Percentiles rank a stretch among this genome's conserved stretches.
Evolutionary conservation across 2,113 vertebrate species (phyloP).

Genomic region (Thamnaconus septentrionalis): DNA sequence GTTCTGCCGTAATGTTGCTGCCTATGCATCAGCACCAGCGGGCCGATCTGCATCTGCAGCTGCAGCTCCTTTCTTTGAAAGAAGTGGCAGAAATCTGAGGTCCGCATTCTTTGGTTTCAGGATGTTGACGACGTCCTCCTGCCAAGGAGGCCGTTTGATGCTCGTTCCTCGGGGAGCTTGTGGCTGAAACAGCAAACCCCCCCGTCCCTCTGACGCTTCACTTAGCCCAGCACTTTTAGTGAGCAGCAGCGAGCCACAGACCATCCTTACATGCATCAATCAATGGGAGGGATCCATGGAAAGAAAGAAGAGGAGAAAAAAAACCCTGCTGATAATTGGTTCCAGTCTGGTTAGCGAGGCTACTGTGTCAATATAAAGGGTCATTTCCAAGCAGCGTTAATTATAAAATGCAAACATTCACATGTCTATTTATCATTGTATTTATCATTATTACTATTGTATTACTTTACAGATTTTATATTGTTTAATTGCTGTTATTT

Average conservation of each 20-base stretch:
- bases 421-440: too few species aligned
- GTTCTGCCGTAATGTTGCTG: constrained; percentile 52
- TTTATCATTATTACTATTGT: too few species aligned
- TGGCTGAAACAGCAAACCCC: constrained; percentile 58
- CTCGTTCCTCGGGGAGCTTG: constrained; percentile 49
- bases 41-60: constrained; percentile 55
- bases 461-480: too few species aligned
- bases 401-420: too few species aligned
- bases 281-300: constrained; percentile 43
- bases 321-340: constrained; percentile 41
- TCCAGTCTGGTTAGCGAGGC: constrained; percentile 26
- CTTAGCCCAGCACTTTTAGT: constrained; percentile 54
- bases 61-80: constrained; percentile 30
- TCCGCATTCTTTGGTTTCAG: constrained; percentile 63
- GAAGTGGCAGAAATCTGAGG: constrained; percentile 60
- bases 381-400: constrained; percentile 1
- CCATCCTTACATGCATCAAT: constrained; percentile 47
- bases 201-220: constrained; percentile 47
- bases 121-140: constrained; percentile 56
- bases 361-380: constrained; percentile 24
- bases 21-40: constrained; percentile 54
- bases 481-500: too few species aligned
- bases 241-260: constrained; percentile 47
- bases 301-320: constrained; percentile 16
- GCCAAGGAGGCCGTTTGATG: constrained; percentile 63